Evolutionary conservation across 2,797 vertebrate species (phyloP).

Genomic region (Luscinia megarhynchos): DNA sequence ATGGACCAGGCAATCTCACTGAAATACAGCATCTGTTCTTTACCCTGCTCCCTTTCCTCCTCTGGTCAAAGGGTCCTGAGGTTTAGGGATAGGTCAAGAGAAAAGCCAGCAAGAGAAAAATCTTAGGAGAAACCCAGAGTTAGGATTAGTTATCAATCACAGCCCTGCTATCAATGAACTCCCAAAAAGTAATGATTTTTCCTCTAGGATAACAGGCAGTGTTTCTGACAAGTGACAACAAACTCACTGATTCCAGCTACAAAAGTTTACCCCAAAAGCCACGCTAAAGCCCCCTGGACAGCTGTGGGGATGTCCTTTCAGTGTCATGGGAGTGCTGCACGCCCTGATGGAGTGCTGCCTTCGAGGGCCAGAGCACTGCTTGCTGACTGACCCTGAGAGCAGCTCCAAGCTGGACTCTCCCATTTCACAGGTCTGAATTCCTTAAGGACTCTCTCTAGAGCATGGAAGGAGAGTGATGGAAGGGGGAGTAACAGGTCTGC

Average conservation of each 20-base stretch:
- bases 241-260: neutral
- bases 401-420: neutral
- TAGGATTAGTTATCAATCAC: neutral
- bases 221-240: neutral
- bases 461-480: neutral
- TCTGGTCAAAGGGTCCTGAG: neutral
- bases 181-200: neutral
- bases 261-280: neutral
- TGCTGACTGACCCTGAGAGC: neutral
- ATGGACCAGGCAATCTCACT: neutral
- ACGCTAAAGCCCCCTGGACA: neutral
- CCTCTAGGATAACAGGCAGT: neutral
- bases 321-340: accelerated
- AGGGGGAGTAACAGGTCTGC: neutral
- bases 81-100: neutral
- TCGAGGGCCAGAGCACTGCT: neutral
- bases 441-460: neutral
- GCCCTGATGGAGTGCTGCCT: neutral
- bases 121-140: neutral
- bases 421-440: neutral
- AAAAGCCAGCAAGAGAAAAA: neutral
- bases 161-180: neutral
- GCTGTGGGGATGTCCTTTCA: neutral
- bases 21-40: neutral
- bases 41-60: neutral